phyloP scores from a whole-genome alignment of 2,888 invertebrate genomes.

The Phyto melanocephala region DNA sequence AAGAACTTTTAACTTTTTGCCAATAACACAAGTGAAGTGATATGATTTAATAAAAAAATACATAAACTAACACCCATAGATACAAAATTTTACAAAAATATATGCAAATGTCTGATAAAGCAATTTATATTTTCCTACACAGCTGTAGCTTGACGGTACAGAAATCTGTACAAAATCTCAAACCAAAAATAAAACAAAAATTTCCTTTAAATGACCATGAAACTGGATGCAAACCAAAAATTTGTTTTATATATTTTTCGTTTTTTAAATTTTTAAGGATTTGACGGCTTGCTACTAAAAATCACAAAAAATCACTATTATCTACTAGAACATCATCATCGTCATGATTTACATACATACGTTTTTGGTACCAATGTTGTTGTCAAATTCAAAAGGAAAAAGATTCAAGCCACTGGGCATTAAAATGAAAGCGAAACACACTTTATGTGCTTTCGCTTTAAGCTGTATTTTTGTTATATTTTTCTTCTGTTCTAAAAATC shows the following conservation, averaged over 20 bases:
- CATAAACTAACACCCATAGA: not conserved
- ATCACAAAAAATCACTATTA: not conserved
- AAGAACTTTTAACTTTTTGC: not conserved
- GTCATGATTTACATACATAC: not conserved
- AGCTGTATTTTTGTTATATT: not conserved
- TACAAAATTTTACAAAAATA: not conserved
- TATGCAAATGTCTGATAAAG: not conserved
- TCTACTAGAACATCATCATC: not conserved
- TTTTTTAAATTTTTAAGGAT: too few species aligned
- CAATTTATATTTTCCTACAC: not conserved
- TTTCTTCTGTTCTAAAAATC: not conserved
- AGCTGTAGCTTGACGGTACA: not conserved
- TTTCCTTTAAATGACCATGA: not conserved
- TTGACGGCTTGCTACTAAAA: not conserved
- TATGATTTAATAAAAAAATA: not conserved
- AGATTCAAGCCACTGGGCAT: not conserved
- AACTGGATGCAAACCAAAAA: not conserved
- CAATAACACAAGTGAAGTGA: not conserved
- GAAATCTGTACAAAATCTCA: not conserved
- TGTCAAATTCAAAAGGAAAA: not conserved
- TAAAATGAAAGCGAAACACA: not conserved
- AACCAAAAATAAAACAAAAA: not conserved
- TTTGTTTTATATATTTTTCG: not conserved
- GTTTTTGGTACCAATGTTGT: not conserved
- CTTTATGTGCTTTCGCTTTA: slow-evolving; percentile 1